These are phyloP conservation scores for Omphaloscelis lunosa DNA, from an alignment of 2,888 invertebrate genomes.

Conservation along the genomic window DNA sequence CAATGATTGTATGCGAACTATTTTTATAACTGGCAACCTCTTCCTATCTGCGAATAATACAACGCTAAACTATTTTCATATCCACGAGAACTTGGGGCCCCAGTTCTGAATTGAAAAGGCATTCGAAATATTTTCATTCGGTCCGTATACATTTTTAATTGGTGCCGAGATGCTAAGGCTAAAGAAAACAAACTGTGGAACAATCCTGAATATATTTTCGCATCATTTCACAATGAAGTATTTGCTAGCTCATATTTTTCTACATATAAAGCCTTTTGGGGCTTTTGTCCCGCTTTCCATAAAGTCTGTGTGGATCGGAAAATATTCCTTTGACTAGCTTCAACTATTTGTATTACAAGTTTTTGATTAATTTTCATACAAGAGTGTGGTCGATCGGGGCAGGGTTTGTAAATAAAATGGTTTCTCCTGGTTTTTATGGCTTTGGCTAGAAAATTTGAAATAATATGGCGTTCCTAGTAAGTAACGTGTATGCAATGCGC, in stretches of 20 bases:
- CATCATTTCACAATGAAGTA: slow-evolving; percentile 44
- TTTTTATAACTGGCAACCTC: slow-evolving; percentile 23
- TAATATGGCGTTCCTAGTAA: neutral
- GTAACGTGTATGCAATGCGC: no score
- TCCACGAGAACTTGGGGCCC: slow-evolving; percentile 3
- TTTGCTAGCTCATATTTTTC: slow-evolving; percentile 51
- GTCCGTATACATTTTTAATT: slow-evolving; percentile 31
- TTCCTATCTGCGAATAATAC: neutral
- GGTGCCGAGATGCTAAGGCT: slow-evolving; percentile 10
- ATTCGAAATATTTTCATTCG: slow-evolving; percentile 43
- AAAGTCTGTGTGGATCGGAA: slow-evolving; percentile 47
- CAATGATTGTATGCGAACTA: neutral
- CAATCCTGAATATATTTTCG: slow-evolving; percentile 33
- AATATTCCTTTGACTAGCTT: slow-evolving; percentile 62
- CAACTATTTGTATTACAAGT: slow-evolving; percentile 50
- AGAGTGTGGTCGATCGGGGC: neutral
- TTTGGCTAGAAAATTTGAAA: neutral
- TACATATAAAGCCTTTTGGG: slow-evolving; percentile 48
- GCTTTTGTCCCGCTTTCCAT: slow-evolving; percentile 60
- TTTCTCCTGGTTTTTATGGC: neutral
- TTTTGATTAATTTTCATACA: slow-evolving; percentile 55
- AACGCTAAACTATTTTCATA: slow-evolving; percentile 36
- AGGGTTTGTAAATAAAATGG: slow-evolving; percentile 1
- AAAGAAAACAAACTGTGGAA: slow-evolving; percentile 35
- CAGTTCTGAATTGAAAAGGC: slow-evolving; percentile 21